Base-by-base conservation (phyloP, 2,797 vertebrate species). In the Epinephelus malabaricus region DNA sequence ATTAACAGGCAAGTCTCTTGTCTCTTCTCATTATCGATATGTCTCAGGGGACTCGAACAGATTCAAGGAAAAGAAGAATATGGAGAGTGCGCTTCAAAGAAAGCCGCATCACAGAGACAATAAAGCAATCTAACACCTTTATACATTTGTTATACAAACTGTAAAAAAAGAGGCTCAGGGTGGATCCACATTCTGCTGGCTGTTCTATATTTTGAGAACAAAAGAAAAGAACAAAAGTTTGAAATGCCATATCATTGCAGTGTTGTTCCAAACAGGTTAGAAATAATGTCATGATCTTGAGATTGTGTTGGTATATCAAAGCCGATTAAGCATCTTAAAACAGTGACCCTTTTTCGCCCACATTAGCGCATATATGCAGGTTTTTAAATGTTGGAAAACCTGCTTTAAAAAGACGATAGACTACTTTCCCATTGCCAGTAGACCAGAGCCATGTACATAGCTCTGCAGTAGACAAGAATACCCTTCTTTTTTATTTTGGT, bases 1-100 rank as follows among this genome's bases (percentile, higher is more conserved):
- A 91, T 91, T 93, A 94, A 90, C 78, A 78, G 61, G 77, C 87
- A 69, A 85, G 87, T 72, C 78, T 76, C 77, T 81, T 61, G 80
- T 88, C 90, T 75, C 76, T 82, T 71, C 76, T 89, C 80, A 77
- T 92, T 90, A 92, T 88, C 78, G 14, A 75, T 76, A 77, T 50
- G 19, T 85, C 83, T 85, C 87, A 65, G 68, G 79, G 84, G 78
- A 86, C 65, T 15, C 59, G 30, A 49, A 65, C 76, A 74, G 18
- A 66, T 69, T 76, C 38, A 77, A 81, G 72, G 54, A 56, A 79
- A 56, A 72, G 14, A 46, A 40, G 56, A 70, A 19, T 14, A 63
- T 7, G 54, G 43, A 59, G 76, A 25, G 68, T 46, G 54, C 19
- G 13, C 53, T 58, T 76, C n/a, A 62, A 11, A 69, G 45, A 50